A percentile compares a stretch with the other conserved stretches of the same genome.
Conservation (phyloP, 2,888 invertebrate genomes). For the Meiosimyza decipiens region DNA sequence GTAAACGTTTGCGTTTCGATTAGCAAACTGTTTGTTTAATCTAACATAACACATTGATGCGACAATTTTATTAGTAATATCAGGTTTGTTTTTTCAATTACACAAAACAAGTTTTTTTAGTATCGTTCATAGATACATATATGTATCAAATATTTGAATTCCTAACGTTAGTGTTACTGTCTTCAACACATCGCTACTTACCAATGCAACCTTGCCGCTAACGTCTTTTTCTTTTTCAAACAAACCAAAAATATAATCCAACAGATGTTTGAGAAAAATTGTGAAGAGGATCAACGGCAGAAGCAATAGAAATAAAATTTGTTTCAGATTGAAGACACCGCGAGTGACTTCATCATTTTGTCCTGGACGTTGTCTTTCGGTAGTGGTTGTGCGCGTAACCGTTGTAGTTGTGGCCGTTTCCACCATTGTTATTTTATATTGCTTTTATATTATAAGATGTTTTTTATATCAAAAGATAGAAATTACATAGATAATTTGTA, state of each 20-base stretch:
- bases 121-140: too few relatives aligned
- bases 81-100: too few relatives aligned
- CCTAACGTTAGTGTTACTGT: too few relatives aligned
- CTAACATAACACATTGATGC: too few relatives aligned
- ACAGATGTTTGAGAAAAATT: constrained; percentile 60
- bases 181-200: constrained; percentile 47
- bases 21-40: too few relatives aligned
- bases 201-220: constrained; percentile 64
- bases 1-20: too few relatives aligned
- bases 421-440: constrained; percentile 48
- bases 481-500: constrained; percentile 16
- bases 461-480: constrained; percentile 8
- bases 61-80: too few relatives aligned
- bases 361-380: background rate
- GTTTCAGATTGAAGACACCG: constrained; percentile 60
- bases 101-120: too few relatives aligned
- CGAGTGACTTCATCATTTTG: constrained; percentile 59
- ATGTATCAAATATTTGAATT: too few relatives aligned
- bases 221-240: constrained; percentile 62
- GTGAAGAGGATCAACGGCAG: constrained; percentile 60
- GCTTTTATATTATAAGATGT: constrained; percentile 8
- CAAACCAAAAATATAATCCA: constrained; percentile 62
- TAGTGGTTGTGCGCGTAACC: constrained; percentile 53
- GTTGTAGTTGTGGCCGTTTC: constrained; percentile 58
- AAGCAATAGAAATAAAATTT: constrained; percentile 56